Percentiles rank a stretch among this genome's conserved stretches.
Evolutionary conservation across 64 coral and sea anemone genomes (phyloP).

Genomic region (Anthopleura sola): DNA sequence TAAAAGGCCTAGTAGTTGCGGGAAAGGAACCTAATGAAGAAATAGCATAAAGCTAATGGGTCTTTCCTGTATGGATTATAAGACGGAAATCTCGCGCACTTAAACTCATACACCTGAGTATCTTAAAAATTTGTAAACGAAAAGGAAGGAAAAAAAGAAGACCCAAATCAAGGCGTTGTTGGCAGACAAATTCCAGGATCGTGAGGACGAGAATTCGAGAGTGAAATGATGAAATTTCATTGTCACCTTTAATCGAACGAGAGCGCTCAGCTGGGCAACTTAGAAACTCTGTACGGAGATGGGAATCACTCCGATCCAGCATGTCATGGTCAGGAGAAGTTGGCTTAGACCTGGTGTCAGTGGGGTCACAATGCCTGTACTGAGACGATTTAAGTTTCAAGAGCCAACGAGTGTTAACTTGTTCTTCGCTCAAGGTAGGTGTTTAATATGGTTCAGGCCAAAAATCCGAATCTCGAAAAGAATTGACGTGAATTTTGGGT

Average conservation of each 20-base stretch:
- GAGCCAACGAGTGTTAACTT: background rate
- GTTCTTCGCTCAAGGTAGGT: background rate
- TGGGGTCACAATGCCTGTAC: background rate
- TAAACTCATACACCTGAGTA: background rate
- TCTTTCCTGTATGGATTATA: background rate
- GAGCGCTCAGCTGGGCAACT: no score
- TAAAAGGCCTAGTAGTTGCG: background rate
- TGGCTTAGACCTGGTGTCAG: background rate
- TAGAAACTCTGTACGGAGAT: background rate
- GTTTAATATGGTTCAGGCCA: background rate
- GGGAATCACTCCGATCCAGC: background rate
- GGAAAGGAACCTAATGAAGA: background rate
- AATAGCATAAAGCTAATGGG: background rate
- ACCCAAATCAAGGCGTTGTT: background rate
- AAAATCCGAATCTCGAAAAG: background rate
- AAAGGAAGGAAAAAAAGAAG: background rate
- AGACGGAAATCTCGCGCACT: background rate
- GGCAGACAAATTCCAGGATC: background rate
- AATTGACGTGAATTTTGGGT: background rate
- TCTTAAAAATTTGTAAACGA: slow-evolving; percentile 3
- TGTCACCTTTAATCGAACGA: background rate
- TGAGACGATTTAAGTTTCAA: background rate
- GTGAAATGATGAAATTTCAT: background rate
- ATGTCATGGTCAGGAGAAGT: slow-evolving; percentile 5
- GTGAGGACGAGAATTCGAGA: background rate